These are phyloP conservation scores for Thaleichthys pacificus DNA, from an alignment of 2,797 vertebrate species.

Conservation along the genomic window DNA sequence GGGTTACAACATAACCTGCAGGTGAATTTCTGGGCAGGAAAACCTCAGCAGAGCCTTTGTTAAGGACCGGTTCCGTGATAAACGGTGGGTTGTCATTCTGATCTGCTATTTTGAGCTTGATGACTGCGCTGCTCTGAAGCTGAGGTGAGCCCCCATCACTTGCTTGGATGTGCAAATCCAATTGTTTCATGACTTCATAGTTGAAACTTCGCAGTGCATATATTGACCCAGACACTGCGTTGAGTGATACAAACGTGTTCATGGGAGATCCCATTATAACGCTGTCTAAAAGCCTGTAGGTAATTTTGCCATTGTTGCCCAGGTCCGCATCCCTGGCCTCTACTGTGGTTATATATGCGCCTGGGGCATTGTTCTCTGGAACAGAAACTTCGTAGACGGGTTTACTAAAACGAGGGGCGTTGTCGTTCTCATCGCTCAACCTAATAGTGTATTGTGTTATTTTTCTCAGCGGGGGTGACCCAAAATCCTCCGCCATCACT, in stretches of 20 bases:
- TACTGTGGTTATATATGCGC: constrained; percentile 87
- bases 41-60: constrained; percentile 87
- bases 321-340: constrained; percentile 84
- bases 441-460: constrained; percentile 83
- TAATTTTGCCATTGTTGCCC: constrained; percentile 87
- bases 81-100: constrained; percentile 92
- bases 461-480: constrained; percentile 83
- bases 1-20: constrained; percentile 84
- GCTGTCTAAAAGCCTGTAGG: constrained; percentile 84
- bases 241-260: constrained; percentile 90
- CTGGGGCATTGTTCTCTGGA: constrained; percentile 88
- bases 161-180: constrained; percentile 88
- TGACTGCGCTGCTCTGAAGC: constrained; percentile 85
- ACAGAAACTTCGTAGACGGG: constrained; percentile 84
- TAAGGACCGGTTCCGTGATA: constrained; percentile 81
- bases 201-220: constrained; percentile 94
- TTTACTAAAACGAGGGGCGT: constrained; percentile 82
- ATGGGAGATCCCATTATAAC: constrained; percentile 83
- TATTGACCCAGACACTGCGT: constrained; percentile 88
- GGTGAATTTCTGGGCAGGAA: constrained; percentile 84
- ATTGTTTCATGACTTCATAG: constrained; percentile 86
- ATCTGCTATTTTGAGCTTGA: constrained; percentile 89
- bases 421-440: constrained; percentile 92
- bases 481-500: constrained; percentile 89
- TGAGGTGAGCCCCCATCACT: constrained; percentile 89